A percentile compares a stretch with the other conserved stretches of the same genome.
Conservation (phyloP, 2,888 invertebrate genomes). For the Chrysina gloriosa region DNA sequence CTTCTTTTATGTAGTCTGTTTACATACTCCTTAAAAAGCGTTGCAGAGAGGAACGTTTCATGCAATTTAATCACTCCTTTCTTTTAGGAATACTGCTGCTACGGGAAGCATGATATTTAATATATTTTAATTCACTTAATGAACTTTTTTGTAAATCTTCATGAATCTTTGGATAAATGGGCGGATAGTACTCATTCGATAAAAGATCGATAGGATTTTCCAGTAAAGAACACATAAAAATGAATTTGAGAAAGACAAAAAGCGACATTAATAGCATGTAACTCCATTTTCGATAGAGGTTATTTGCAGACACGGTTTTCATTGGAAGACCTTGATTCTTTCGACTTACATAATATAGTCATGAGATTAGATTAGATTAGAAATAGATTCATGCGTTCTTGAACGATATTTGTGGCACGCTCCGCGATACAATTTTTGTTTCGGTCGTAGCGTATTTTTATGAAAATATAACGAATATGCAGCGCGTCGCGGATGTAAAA, state of each 20-base stretch:
- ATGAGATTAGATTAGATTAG: constrained; percentile 35
- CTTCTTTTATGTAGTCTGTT: constrained; percentile 15
- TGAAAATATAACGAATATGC: too few species aligned
- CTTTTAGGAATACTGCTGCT: too few species aligned
- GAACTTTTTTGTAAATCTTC: too few species aligned
- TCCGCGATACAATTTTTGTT: not conserved
- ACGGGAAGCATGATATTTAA: too few species aligned
- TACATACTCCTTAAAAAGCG: not conserved
- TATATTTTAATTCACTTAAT: too few species aligned
- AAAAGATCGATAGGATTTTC: not conserved
- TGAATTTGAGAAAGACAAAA: not conserved
- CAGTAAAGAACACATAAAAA: not conserved
- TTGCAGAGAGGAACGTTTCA: not conserved
- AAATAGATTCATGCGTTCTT: constrained; percentile 34
- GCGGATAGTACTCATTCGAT: not conserved
- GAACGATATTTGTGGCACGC: constrained; percentile 21
- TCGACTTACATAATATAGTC: constrained; percentile 14
- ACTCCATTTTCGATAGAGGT: not conserved
- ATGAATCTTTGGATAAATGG: too few species aligned
- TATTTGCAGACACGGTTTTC: not conserved
- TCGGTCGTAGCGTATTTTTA: constrained; percentile 9
- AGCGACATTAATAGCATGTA: not conserved
- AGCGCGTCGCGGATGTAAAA: too few species aligned
- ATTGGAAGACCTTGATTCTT: constrained; percentile 27
- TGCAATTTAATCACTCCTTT: not conserved